Conservation (phyloP, 2,113 vertebrate genomes). For the Leptocoma aspasia region DNA sequence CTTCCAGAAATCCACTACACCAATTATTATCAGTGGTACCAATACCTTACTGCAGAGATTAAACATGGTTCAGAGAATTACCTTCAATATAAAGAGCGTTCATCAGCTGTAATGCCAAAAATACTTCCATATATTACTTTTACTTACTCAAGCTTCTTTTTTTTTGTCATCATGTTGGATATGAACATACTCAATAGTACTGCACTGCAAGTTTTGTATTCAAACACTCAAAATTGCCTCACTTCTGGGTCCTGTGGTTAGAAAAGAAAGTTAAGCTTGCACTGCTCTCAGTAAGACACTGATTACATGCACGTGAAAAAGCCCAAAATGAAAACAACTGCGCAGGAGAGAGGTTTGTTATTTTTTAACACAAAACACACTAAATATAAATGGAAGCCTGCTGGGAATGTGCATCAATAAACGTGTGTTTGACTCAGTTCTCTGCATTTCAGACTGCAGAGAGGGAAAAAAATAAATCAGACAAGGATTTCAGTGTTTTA, state of each 20-base stretch:
- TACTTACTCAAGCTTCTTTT: not conserved
- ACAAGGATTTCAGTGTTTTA: conserved; percentile 54
- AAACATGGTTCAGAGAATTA: not conserved
- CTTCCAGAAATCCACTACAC: not conserved
- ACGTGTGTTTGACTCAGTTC: not conserved
- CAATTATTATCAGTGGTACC: not conserved
- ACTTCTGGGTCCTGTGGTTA: not conserved
- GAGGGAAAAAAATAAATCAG: not conserved
- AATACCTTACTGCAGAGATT: not conserved
- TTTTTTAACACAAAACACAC: conserved; percentile 3
- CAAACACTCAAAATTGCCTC: conserved; percentile 31
- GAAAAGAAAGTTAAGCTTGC: not conserved
- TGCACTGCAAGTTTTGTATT: not conserved
- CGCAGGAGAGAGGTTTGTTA: not conserved
- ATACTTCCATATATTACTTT: not conserved
- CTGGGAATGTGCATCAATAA: conserved; percentile 52
- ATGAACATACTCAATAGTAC: not conserved
- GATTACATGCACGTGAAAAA: conserved; percentile 50
- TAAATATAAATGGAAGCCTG: conserved; percentile 46
- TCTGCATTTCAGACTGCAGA: not conserved
- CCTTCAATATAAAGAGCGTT: not conserved
- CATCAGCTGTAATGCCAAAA: not conserved
- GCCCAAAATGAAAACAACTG: conserved; percentile 57
- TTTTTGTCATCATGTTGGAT: not conserved
- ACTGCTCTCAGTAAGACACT: conserved; percentile 7